phyloP scores from a whole-genome alignment of 2,888 invertebrate species.

The Papilio protenor region DNA sequence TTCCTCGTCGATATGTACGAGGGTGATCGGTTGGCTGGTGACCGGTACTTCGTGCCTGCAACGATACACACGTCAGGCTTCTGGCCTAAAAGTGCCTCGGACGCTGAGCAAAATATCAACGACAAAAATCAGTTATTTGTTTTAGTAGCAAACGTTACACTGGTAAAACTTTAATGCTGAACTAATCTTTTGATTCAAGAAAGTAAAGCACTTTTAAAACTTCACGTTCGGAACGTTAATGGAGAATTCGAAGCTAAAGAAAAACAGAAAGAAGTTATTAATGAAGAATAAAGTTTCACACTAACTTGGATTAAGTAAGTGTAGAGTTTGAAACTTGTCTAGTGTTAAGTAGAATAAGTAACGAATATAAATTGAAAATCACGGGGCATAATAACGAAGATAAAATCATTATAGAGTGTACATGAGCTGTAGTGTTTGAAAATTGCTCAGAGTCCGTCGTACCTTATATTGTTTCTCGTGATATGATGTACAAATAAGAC shows the following conservation, averaged over 20 bases:
- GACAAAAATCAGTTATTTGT: conserved; percentile 24
- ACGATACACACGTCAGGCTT: conserved; percentile 82
- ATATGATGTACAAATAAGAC: conserved; percentile 68
- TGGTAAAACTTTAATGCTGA: conserved; percentile 8
- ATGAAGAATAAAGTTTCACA: conserved; percentile 36
- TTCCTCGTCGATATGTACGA: conserved; percentile 99
- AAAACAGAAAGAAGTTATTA: conserved; percentile 33
- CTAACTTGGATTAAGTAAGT: conserved; percentile 38
- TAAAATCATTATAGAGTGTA: conserved; percentile 44
- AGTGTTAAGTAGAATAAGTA: conserved; percentile 37
- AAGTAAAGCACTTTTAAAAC: conserved; percentile 31
- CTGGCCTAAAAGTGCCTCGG: conserved; percentile 53
- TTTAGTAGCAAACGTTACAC: conserved; percentile 30
- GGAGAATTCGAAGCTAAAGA: conserved; percentile 27
- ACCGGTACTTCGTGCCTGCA: conserved; percentile 99
- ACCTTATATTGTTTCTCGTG: conserved; percentile 61
- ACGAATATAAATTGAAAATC: conserved; percentile 11
- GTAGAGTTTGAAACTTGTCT: conserved; percentile 40
- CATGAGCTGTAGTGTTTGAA: conserved; percentile 44
- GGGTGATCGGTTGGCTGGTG: conserved; percentile 97
- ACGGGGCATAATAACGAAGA: not conserved
- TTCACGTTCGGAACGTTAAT: conserved; percentile 25
- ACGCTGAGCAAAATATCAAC: conserved; percentile 59
- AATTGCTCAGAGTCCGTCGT: conserved; percentile 66
- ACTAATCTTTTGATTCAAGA: conserved; percentile 18